phyloP scores from a whole-genome alignment of 1,140 invertebrate species.

The Brachionus asplanchnoidis region DNA sequence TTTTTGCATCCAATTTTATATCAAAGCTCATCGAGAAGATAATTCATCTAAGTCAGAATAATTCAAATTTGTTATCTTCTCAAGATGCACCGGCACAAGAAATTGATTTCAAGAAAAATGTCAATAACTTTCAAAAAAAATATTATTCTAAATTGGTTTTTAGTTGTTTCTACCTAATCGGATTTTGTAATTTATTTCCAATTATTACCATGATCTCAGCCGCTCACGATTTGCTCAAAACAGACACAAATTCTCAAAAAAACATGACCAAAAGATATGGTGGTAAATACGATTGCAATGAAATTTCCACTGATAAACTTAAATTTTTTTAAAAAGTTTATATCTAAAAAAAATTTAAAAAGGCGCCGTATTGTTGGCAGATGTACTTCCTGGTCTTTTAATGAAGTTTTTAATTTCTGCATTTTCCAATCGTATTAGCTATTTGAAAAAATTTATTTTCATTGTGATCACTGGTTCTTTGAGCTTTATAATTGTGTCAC shows the following conservation, averaged over 20 bases:
- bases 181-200: constrained; percentile 81
- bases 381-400: constrained; percentile 70
- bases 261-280: not conserved
- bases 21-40: not conserved
- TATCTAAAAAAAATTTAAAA: not conserved
- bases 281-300: constrained; percentile 61
- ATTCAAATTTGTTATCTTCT: not conserved
- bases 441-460: constrained; percentile 44
- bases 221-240: constrained; percentile 70
- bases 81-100: not conserved
- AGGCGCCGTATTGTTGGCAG: constrained; percentile 74
- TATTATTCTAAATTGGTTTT: constrained; percentile 24
- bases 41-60: not conserved
- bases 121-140: not conserved
- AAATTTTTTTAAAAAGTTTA: not conserved
- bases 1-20: not conserved
- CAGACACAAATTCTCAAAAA: constrained; percentile 45
- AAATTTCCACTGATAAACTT: constrained; percentile 62
- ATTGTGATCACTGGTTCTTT: constrained; percentile 32
- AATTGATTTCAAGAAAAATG: not conserved
- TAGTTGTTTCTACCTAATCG: constrained; percentile 63
- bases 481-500: constrained; percentile 43
- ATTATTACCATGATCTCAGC: constrained; percentile 82
- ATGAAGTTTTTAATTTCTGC: constrained; percentile 73
- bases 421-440: constrained; percentile 56